phyloP scores from a whole-genome alignment of 2,113 vertebrate species.

The Tachycineta bicolor region DNA sequence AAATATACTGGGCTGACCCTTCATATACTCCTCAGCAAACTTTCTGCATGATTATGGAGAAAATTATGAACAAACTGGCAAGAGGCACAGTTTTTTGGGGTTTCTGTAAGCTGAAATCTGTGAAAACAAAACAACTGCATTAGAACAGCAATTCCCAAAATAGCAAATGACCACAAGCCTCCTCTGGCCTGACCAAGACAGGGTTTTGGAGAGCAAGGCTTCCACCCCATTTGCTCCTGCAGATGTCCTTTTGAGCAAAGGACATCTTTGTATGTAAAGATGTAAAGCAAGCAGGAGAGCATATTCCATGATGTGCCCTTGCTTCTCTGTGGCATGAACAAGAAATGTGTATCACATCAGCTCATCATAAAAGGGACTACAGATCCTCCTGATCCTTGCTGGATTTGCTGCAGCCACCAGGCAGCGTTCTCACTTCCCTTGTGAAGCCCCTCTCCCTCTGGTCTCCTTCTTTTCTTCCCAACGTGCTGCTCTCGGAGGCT shows the following conservation, averaged over 20 bases:
- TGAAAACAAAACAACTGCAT: neutral
- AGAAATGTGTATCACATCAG: rapidly evolving
- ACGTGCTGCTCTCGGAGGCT: neutral
- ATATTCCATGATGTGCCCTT: rapidly evolving
- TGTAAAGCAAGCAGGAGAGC: too few species aligned
- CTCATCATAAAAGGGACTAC: neutral
- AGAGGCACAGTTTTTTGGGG: rapidly evolving
- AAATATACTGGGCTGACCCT: neutral
- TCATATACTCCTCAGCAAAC: neutral
- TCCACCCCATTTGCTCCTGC: neutral
- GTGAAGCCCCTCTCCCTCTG: neutral
- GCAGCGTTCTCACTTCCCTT: neutral
- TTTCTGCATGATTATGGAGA: rapidly evolving
- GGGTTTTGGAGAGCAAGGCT: neutral
- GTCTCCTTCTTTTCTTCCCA: neutral
- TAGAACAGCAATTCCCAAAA: neutral
- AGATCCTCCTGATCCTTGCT: neutral
- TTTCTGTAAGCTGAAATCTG: neutral
- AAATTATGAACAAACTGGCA: neutral
- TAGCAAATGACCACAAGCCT: neutral
- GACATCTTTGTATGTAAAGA: neutral
- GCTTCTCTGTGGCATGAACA: neutral
- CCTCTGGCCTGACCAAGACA: neutral
- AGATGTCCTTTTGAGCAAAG: neutral
- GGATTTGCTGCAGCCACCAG: neutral